Base-by-base conservation (phyloP, 2,113 vertebrate species). In the Rhagologus leucostigma region DNA sequence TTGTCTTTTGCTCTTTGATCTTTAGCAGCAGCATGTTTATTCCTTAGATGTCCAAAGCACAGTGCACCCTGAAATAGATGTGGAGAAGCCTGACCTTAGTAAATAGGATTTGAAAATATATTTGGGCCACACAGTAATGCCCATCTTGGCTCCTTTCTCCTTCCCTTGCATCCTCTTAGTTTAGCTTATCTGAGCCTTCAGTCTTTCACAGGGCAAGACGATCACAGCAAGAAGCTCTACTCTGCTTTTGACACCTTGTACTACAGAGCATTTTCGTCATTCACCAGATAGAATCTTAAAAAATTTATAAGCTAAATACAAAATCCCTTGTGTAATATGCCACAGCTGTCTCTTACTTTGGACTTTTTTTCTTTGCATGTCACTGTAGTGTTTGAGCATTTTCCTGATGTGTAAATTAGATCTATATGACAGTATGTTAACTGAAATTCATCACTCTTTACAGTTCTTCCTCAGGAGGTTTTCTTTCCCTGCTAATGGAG, bases 321-420 rank as follows among this genome's bases (percentile, higher is more conserved):
- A 56, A 91, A 87, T 89, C 84, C 60, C 73, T 41, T 84, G 80
- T 87, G 91, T 94, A 91, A 84, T 89, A 42, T 84, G 84, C 80
- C 84, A 87, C 65, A 91, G 39, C 84, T 94, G 73, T 92, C 84
- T 95, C 64, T 87, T 53, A 73, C 60, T 90, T 90, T 0, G 44
- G 76, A 93, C 47, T 53, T 64, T n/a, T 80, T 84, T 88, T 73
- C 68, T 87, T 75, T 75, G 62, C 57, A 15, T 76, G 87, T 87
- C 87, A 76, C 69, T 57, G 3, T 63, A 64, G 41, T 89, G 74
- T 90, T 95, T 87, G 91, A 97, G 89, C 30, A 30, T 71, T 84
- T 91, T 84, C 89, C 87, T 94, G 87, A 82, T 92, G 80, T 87
- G 65, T 94, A 94, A 95, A 94, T 96, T 84, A 89, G 89, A 76